Evolutionary conservation across 92 coral and sea anemone species (phyloP).

Genomic region (Palythoa grandiflora): DNA sequence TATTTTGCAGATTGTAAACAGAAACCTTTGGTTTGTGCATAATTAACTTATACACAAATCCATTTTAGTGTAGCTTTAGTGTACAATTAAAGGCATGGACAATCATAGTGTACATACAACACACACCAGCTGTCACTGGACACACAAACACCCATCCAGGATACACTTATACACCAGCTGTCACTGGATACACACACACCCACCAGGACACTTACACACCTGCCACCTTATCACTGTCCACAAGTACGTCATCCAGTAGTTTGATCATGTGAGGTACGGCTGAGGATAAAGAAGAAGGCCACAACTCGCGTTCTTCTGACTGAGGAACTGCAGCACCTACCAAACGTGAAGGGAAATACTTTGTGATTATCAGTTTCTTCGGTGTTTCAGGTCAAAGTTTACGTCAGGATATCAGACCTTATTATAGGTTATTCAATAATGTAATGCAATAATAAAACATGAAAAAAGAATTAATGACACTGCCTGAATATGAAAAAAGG

Average conservation of each 20-base stretch:
- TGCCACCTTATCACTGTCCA: constrained; percentile 86
- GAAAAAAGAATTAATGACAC: neutral
- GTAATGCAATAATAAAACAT: neutral
- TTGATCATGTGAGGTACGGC: constrained; percentile 92
- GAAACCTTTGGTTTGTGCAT: no score
- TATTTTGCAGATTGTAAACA: no score
- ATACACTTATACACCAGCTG: constrained; percentile 77
- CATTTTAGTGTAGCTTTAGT: no score
- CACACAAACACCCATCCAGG: neutral
- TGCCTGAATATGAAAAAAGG: no score
- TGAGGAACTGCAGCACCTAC: constrained; percentile 71
- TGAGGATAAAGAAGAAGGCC: constrained; percentile 97
- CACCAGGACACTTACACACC: constrained; percentile 45
- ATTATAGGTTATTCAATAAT: no score
- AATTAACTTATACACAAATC: no score
- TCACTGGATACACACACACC: constrained; percentile 41
- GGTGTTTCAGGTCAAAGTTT: no score
- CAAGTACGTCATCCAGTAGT: constrained; percentile 91
- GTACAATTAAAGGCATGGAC: no score
- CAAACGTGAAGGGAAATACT: neutral
- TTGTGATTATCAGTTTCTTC: no score
- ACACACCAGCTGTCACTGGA: neutral
- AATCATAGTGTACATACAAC: neutral
- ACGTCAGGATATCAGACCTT: no score
- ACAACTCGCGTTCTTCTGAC: constrained; percentile 92